Evolutionary conservation across 53 echinoderm and acorn worm species (phyloP).

Genomic region (Glandiceps talaboti): DNA sequence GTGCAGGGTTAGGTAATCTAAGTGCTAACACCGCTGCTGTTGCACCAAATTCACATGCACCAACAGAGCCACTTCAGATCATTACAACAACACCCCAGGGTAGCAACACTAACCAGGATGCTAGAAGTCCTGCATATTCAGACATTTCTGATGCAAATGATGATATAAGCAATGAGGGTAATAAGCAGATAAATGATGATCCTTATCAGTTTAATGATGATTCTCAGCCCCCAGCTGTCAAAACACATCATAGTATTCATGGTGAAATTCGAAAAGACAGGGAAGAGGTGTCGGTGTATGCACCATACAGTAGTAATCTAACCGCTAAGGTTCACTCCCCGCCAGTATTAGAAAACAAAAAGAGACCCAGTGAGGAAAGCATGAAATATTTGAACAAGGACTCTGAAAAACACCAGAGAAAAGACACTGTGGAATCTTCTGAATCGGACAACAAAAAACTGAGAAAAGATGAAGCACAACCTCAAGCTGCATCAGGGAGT

Average conservation of each 20-base stretch:
- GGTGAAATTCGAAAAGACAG: neutral
- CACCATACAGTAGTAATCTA: neutral
- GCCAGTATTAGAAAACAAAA: neutral
- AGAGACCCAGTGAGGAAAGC: neutral
- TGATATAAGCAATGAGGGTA: constrained; percentile 28
- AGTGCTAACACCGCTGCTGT: constrained; percentile 13
- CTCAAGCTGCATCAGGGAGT: neutral
- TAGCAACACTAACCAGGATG: constrained; percentile 10
- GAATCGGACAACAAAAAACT: neutral
- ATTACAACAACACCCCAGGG: constrained; percentile 2
- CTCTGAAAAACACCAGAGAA: neutral
- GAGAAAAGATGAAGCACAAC: neutral
- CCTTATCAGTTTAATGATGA: constrained; percentile 33
- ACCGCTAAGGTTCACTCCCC: neutral
- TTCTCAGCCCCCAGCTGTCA: neutral
- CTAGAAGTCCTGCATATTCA: constrained; percentile 83
- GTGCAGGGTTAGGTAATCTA: neutral
- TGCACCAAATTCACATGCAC: constrained; percentile 26
- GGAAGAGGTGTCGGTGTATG: neutral
- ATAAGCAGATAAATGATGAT: constrained; percentile 34
- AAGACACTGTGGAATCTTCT: neutral
- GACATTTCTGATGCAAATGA: constrained; percentile 96
- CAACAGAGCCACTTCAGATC: constrained; percentile 9
- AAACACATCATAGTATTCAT: neutral
- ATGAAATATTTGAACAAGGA: neutral